Conservation (phyloP, 2,888 invertebrate species). For the Allolobophora icterica region DNA sequence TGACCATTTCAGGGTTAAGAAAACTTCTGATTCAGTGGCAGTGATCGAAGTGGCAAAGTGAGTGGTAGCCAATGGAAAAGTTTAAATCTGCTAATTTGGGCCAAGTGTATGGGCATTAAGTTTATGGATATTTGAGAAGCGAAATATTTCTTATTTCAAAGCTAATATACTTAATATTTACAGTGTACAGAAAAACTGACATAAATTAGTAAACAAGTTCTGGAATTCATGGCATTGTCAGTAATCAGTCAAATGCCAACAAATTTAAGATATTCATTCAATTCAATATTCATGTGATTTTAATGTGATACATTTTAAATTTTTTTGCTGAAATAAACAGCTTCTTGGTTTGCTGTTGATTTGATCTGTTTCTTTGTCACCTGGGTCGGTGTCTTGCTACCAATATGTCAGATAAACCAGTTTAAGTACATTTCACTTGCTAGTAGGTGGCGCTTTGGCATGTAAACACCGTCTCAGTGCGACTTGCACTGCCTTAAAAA, state of each 20-base stretch:
- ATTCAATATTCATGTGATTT: too few species aligned
- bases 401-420: not conserved
- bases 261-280: not conserved
- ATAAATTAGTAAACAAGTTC: not conserved
- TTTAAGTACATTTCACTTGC: not conserved
- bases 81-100: not conserved
- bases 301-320: not conserved
- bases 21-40: not conserved
- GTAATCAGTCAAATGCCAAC: not conserved
- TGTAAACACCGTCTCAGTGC: too few species aligned
- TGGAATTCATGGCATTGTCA: not conserved
- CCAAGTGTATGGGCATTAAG: not conserved
- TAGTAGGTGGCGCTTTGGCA: too few species aligned
- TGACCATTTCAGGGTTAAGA: slow-evolving; percentile 38
- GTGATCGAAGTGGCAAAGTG: slow-evolving; percentile 31
- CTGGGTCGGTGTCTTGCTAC: not conserved
- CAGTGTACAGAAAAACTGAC: not conserved
- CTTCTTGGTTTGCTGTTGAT: not conserved
- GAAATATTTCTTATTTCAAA: not conserved
- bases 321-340: not conserved
- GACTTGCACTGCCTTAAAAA: too few species aligned
- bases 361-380: not conserved
- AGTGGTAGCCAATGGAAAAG: not conserved
- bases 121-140: not conserved
- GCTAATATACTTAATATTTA: not conserved